These are phyloP conservation scores for Notodonta dromedarius DNA, from an alignment of 2,888 invertebrate species.

Conservation along the genomic window DNA sequence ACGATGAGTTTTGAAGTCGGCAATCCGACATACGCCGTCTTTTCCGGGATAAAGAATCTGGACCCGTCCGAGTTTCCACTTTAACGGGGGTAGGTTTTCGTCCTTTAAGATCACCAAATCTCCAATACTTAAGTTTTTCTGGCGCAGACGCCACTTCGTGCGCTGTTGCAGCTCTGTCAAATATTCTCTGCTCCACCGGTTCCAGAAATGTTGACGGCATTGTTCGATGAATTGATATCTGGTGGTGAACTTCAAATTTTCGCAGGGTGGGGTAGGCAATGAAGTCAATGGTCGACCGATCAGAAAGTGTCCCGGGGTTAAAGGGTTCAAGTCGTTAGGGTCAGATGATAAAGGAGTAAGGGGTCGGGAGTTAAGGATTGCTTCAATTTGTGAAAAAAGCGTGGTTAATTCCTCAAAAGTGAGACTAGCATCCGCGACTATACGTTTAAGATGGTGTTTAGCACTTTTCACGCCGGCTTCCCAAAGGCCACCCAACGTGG, in stretches of 20 bases:
- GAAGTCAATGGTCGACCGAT: not conserved
- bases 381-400: constrained; percentile 12
- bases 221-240: not conserved
- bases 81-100: not conserved
- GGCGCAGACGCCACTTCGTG: not conserved
- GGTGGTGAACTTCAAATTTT: not conserved
- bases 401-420: constrained; percentile 13
- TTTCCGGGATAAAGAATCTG: not conserved
- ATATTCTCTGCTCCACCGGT: not conserved
- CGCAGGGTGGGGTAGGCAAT: no score
- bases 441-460: constrained; percentile 18
- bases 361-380: constrained; percentile 12
- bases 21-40: not conserved
- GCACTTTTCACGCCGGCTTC: constrained; percentile 18
- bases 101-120: not conserved
- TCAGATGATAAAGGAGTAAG: constrained; percentile 11
- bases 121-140: not conserved
- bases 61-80: not conserved
- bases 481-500: constrained; percentile 20
- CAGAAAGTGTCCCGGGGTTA: constrained; percentile 12
- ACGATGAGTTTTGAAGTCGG: not conserved
- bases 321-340: constrained; percentile 4
- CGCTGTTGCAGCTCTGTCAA: not conserved
- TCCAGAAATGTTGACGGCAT: not conserved
- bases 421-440: not conserved